Conservation (phyloP, 2,888 invertebrate species). For the Clivina fossor region DNA sequence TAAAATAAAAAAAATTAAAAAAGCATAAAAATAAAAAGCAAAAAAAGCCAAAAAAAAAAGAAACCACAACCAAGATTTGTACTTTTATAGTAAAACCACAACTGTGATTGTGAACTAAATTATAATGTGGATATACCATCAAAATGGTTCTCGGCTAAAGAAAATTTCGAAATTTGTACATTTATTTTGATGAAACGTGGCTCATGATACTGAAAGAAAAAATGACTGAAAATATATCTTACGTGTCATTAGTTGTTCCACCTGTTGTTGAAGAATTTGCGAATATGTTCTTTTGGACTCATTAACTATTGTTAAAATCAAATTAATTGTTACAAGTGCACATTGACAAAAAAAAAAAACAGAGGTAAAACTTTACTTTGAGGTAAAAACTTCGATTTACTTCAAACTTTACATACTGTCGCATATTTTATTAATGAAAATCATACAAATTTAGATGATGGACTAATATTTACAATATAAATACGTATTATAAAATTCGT, state of each 20-base stretch:
- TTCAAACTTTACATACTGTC: neutral
- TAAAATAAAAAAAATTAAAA: constrained; percentile 17
- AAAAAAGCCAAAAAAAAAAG: constrained; percentile 14
- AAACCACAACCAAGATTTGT: constrained; percentile 35
- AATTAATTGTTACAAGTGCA: constrained; percentile 36
- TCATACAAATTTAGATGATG: too few relatives aligned
- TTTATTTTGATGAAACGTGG: too few relatives aligned
- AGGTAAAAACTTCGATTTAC: neutral
- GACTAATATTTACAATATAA: too few relatives aligned
- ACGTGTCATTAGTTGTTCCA: constrained; percentile 51
- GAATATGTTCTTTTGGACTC: constrained; percentile 51
- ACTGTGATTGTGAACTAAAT: too few relatives aligned
- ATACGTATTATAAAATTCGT: too few relatives aligned
- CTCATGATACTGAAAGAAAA: constrained; percentile 35
- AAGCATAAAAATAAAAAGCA: constrained; percentile 4
- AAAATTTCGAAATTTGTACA: too few relatives aligned
- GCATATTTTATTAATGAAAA: neutral
- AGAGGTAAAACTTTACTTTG: neutral
- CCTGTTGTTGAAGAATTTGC: constrained; percentile 50
- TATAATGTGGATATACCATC: too few relatives aligned
- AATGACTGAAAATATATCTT: constrained; percentile 46
- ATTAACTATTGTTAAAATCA: constrained; percentile 43
- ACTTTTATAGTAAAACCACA: too few relatives aligned
- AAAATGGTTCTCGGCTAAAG: too few relatives aligned
- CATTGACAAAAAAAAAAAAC: constrained; percentile 6